These are phyloP conservation scores for Hydriomena furcata DNA, from an alignment of 2,888 invertebrate genomes.

Conservation along the genomic window DNA sequence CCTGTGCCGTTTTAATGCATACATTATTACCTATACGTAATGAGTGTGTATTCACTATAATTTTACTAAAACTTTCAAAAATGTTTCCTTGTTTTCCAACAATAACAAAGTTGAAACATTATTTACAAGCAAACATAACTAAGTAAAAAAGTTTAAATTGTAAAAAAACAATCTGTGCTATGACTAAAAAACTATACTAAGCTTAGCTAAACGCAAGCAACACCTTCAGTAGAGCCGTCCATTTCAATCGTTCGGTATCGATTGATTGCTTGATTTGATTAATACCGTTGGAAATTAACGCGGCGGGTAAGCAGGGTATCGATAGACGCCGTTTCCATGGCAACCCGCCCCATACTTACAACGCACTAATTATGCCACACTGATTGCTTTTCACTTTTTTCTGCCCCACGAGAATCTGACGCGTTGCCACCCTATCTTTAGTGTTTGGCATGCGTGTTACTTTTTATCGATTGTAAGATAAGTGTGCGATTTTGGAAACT, in stretches of 20 bases:
- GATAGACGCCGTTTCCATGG: slow-evolving; percentile 74
- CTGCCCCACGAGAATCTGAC: slow-evolving; percentile 78
- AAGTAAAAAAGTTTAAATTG: too few relatives aligned
- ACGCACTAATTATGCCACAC: slow-evolving; percentile 83
- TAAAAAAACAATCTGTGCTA: too few relatives aligned
- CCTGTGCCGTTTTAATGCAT: too few relatives aligned
- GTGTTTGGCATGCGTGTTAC: slow-evolving; percentile 52
- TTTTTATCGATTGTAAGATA: slow-evolving; percentile 56
- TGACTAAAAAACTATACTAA: neutral
- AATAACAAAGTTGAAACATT: too few relatives aligned
- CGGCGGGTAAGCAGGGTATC: slow-evolving; percentile 76
- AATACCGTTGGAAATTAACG: slow-evolving; percentile 80
- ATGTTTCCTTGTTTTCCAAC: too few relatives aligned
- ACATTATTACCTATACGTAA: too few relatives aligned
- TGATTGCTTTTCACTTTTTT: slow-evolving; percentile 83
- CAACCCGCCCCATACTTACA: slow-evolving; percentile 81
- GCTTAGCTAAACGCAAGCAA: slow-evolving; percentile 15
- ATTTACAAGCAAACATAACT: too few relatives aligned
- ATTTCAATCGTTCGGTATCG: slow-evolving; percentile 68
- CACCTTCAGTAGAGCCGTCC: slow-evolving; percentile 42
- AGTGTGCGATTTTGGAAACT: slow-evolving; percentile 38
- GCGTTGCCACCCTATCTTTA: slow-evolving; percentile 70
- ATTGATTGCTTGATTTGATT: slow-evolving; percentile 75
- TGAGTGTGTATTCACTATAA: too few relatives aligned
- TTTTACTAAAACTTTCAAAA: too few relatives aligned